phyloP scores from a whole-genome alignment of 2,797 vertebrate species.

The Channallabes apus region DNA sequence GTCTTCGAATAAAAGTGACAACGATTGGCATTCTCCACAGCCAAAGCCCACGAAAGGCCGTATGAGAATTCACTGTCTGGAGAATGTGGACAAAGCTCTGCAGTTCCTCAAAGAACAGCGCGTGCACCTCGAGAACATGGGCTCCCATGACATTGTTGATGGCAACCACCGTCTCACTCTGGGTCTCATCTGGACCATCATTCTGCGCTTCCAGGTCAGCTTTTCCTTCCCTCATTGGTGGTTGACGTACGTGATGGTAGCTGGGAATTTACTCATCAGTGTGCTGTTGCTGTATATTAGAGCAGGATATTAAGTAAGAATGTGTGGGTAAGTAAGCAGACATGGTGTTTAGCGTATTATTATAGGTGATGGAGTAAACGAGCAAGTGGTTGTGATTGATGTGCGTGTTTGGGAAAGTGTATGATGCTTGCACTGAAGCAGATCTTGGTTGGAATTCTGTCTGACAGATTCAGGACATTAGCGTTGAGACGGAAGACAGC shows the following conservation, averaged over 20 bases:
- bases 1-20: background rate
- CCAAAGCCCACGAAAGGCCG: conserved; percentile 79
- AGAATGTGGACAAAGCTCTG: conserved; percentile 94
- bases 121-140: conserved; percentile 98
- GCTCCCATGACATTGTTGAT: conserved; percentile 96
- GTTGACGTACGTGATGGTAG: background rate
- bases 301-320: background rate
- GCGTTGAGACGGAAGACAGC: conserved; percentile 95
- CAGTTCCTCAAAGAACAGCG: conserved; percentile 97
- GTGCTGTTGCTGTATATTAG: background rate
- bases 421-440: conserved; percentile 17
- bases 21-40: conserved; percentile 49
- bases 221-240: background rate
- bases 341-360: background rate
- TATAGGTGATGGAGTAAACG: background rate
- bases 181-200: conserved; percentile 98
- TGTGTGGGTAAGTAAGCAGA: background rate
- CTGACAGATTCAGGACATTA: conserved; percentile 92
- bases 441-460: conserved; percentile 8
- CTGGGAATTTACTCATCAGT: background rate
- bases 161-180: conserved; percentile 96
- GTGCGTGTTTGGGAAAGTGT: background rate
- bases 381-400: background rate
- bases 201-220: conserved; percentile 86
- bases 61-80: conserved; percentile 93